phyloP scores from a whole-genome alignment of 2,797 vertebrate species.

The Serranus cabrilla region DNA sequence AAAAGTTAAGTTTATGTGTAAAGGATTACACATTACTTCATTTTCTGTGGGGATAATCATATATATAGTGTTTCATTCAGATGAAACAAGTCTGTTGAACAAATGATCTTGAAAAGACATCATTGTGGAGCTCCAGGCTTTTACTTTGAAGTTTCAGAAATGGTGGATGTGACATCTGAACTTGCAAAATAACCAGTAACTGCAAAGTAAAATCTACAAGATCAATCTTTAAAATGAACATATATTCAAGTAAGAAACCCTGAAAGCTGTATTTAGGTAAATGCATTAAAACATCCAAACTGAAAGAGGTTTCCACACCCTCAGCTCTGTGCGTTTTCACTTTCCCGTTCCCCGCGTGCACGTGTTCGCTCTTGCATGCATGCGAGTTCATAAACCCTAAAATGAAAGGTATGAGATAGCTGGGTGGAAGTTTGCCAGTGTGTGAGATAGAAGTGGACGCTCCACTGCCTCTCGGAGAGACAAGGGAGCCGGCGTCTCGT shows the following conservation, averaged over 20 bases:
- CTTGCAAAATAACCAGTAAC: background rate
- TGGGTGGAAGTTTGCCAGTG: constrained; percentile 67
- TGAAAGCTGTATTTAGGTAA: background rate
- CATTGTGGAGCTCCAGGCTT: background rate
- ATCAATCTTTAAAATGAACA: constrained; percentile 14
- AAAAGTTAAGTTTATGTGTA: too few relatives aligned
- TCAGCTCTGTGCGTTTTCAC: constrained; percentile 48
- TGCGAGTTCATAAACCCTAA: constrained; percentile 74
- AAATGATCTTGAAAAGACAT: background rate
- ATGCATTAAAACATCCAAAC: constrained; percentile 46
- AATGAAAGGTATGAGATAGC: constrained; percentile 79
- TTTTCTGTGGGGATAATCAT: background rate
- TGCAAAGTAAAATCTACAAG: background rate
- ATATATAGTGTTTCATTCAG: background rate
- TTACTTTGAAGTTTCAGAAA: background rate
- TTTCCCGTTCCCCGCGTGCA: constrained; percentile 56
- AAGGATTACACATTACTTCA: background rate
- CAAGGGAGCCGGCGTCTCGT: constrained; percentile 62
- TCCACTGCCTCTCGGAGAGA: constrained; percentile 70
- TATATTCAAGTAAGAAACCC: background rate
- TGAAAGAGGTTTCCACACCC: constrained; percentile 35
- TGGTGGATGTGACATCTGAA: background rate
- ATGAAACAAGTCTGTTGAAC: background rate
- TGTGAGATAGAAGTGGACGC: constrained; percentile 76
- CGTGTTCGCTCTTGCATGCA: constrained; percentile 76